Conservation (phyloP, 2,113 vertebrate genomes). For the Rhabdomys dilectus region DNA sequence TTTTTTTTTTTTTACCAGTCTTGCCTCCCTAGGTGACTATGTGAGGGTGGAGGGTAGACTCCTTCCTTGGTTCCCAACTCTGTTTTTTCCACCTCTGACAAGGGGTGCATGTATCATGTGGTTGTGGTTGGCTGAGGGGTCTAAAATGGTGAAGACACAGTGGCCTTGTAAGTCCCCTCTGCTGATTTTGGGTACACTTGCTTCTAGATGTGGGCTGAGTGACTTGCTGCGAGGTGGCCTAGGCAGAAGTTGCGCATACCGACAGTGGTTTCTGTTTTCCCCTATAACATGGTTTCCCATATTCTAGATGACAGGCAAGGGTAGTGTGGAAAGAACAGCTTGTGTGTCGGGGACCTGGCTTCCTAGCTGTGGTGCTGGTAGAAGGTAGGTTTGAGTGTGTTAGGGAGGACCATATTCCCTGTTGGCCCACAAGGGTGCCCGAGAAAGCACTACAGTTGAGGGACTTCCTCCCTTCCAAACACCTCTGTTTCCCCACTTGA, state of each 20-base stretch:
- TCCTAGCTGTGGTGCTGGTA: neutral
- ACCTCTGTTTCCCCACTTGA: neutral
- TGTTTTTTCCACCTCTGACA: neutral
- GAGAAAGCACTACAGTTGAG: neutral
- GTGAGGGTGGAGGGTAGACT: neutral
- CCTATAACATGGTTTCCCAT: neutral
- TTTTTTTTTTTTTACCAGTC: neutral
- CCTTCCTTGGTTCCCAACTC: neutral
- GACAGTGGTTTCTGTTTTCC: neutral
- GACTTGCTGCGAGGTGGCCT: neutral
- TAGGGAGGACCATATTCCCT: neutral
- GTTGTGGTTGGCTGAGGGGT: neutral
- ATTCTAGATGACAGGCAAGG: neutral
- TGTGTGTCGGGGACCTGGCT: neutral
- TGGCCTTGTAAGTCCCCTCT: neutral
- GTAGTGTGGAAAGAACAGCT: neutral
- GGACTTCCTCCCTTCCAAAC: conserved; percentile 10
- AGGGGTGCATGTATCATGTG: neutral
- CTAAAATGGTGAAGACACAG: neutral
- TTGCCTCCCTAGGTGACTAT: conserved; percentile 1
- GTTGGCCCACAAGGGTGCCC: rapidly evolving
- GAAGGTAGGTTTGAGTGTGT: neutral
- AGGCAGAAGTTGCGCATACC: neutral
- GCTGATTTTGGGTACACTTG: neutral
- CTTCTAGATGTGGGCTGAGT: neutral